Evolutionary conservation across 2,113 vertebrate species (phyloP).

Genomic region (Planiliza haematocheilus): DNA sequence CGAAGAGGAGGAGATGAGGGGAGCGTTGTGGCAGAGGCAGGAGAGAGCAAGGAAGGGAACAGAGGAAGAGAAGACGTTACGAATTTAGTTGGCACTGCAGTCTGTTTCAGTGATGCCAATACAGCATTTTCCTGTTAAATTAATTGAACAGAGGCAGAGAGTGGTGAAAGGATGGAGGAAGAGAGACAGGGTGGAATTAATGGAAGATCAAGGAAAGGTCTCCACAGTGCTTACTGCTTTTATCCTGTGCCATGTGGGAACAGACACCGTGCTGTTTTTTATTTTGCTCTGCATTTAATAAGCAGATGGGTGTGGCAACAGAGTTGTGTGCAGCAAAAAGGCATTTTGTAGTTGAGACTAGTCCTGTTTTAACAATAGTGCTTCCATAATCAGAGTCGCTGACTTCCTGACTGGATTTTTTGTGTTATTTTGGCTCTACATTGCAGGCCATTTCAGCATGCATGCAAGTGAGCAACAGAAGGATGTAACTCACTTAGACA

Average conservation of each 20-base stretch:
- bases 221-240: conserved; percentile 44
- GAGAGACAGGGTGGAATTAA: conserved; percentile 49
- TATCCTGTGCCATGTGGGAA: conserved; percentile 31
- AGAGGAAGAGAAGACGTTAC: conserved; percentile 47
- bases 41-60: conserved; percentile 8
- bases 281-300: conserved; percentile 15
- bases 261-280: conserved; percentile 15
- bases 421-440: neutral
- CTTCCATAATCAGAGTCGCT: neutral
- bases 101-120: conserved; percentile 58
- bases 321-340: conserved; percentile 17
- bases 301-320: conserved; percentile 3
- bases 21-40: neutral
- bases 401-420: neutral
- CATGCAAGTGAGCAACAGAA: neutral
- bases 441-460: neutral
- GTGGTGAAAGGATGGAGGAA: conserved; percentile 39
- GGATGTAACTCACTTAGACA: conserved; percentile 89
- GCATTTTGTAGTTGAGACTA: neutral
- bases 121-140: conserved; percentile 74
- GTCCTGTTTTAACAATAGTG: neutral
- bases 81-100: conserved; percentile 68
- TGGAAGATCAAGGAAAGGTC: conserved; percentile 65
- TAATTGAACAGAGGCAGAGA: conserved; percentile 62
- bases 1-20: conserved; percentile 2